These are phyloP conservation scores for Agriopis marginaria DNA, from an alignment of 2,888 invertebrate genomes.

Conservation along the genomic window DNA sequence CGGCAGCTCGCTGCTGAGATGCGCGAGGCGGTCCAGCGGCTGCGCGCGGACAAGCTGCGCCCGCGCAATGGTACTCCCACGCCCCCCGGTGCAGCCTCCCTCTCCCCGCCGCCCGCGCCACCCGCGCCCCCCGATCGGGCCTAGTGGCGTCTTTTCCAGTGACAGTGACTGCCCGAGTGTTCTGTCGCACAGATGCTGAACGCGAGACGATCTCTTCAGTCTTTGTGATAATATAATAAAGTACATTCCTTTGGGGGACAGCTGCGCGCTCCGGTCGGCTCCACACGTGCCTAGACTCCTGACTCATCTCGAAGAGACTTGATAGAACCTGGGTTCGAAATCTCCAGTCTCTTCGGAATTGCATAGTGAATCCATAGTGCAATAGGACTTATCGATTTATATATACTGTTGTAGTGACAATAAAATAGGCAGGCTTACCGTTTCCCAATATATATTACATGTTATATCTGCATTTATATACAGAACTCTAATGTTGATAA, in stretches of 20 bases:
- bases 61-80: conserved; percentile 75
- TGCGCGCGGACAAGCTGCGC: conserved; percentile 80
- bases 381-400: conserved; percentile 54
- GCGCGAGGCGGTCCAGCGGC: conserved; percentile 81
- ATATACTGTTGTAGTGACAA: conserved; percentile 79
- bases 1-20: conserved; percentile 79
- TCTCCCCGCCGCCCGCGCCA: conserved; percentile 57
- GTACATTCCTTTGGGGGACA: conserved; percentile 75
- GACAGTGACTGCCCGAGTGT: conserved; percentile 43
- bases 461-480: conserved; percentile 38
- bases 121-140: conserved; percentile 65
- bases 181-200: conserved; percentile 28
- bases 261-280: conserved; percentile 42
- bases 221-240: conserved; percentile 81
- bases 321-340: background rate
- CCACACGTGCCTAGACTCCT: conserved; percentile 20
- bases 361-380: conserved; percentile 47
- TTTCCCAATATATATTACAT: conserved; percentile 36
- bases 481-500: conserved; percentile 21
- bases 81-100: conserved; percentile 62
- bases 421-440: conserved; percentile 51
- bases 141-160: conserved; percentile 49
- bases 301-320: conserved; percentile 2
- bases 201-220: conserved; percentile 67
- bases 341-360: conserved; percentile 26